Conservation (phyloP, 2,797 vertebrate genomes). For the Phrynocephalus forsythii region DNA sequence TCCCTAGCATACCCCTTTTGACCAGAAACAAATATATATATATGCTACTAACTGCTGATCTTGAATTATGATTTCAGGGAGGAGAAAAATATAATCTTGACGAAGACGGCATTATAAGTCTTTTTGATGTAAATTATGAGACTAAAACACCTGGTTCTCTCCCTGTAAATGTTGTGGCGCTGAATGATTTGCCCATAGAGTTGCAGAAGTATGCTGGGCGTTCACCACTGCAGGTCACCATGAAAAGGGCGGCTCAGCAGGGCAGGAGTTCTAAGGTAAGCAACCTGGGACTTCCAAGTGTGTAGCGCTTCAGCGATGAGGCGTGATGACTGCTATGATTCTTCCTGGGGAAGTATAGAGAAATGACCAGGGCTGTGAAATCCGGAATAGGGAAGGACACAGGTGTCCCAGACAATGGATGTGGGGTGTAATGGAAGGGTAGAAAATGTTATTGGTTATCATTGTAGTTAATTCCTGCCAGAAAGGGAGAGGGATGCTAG, state of each 20-base stretch:
- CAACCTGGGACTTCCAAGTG: neutral
- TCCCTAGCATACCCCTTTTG: neutral
- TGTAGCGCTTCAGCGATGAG: neutral
- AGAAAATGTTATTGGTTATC: neutral
- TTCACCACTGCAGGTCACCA: neutral
- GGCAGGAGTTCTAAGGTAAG: slow-evolving; percentile 3
- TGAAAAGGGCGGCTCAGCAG: neutral
- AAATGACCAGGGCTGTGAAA: neutral
- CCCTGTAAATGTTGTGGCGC: slow-evolving; percentile 38
- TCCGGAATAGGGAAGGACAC: neutral
- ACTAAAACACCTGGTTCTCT: slow-evolving; percentile 18
- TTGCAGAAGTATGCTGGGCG: neutral
- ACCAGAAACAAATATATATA: neutral
- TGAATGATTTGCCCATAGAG: slow-evolving; percentile 51
- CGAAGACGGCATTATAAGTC: slow-evolving; percentile 65
- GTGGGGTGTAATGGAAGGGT: neutral
- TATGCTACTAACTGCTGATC: neutral
- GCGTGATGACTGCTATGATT: neutral
- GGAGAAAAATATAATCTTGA: slow-evolving; percentile 64
- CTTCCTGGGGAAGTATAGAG: neutral
- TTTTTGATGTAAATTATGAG: slow-evolving; percentile 70
- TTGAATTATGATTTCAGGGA: slow-evolving; percentile 64
- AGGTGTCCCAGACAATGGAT: neutral
- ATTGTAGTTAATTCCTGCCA: neutral
- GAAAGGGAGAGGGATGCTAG: neutral